Evolutionary conservation across 2,888 invertebrate species (phyloP).

Genomic region (Coelopa pilipes): DNA sequence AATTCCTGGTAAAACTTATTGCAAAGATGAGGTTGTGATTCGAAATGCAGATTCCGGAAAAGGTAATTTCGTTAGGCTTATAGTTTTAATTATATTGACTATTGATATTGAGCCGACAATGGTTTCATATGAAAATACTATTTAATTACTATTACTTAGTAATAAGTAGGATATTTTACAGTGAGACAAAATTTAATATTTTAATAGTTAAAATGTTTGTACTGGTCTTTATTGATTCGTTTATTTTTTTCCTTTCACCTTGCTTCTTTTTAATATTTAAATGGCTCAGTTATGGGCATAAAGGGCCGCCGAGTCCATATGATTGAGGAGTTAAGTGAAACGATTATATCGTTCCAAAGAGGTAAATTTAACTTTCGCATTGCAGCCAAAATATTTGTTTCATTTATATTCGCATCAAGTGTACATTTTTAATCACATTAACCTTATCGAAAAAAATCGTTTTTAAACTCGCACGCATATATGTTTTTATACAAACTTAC

Average conservation of each 20-base stretch:
- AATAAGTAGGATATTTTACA: background rate
- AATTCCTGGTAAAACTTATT: slow-evolving; percentile 92
- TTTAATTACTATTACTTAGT: slow-evolving; percentile 15
- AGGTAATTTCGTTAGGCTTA: too few relatives aligned
- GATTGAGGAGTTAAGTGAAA: slow-evolving; percentile 98
- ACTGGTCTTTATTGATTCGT: background rate
- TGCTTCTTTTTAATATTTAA: slow-evolving; percentile 38
- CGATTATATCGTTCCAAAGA: slow-evolving; percentile 99
- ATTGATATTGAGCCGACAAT: too few relatives aligned
- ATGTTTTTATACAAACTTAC: background rate
- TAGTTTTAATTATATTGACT: too few relatives aligned
- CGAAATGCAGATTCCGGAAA: slow-evolving; percentile 95
- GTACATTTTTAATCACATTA: slow-evolving; percentile 6
- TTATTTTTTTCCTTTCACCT: slow-evolving; percentile 17
- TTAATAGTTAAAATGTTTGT: background rate
- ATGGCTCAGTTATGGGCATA: slow-evolving; percentile 91
- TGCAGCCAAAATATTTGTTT: background rate
- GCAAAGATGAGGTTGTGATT: slow-evolving; percentile 94
- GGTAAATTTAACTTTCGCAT: slow-evolving; percentile 72
- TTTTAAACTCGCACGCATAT: background rate
- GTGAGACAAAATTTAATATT: background rate
- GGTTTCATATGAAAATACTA: background rate
- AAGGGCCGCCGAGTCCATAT: slow-evolving; percentile 97
- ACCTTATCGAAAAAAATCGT: background rate
- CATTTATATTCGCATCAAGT: slow-evolving; percentile 5